Base-by-base conservation (phyloP, 2,797 vertebrate species). In the Silurus aristotelis region DNA sequence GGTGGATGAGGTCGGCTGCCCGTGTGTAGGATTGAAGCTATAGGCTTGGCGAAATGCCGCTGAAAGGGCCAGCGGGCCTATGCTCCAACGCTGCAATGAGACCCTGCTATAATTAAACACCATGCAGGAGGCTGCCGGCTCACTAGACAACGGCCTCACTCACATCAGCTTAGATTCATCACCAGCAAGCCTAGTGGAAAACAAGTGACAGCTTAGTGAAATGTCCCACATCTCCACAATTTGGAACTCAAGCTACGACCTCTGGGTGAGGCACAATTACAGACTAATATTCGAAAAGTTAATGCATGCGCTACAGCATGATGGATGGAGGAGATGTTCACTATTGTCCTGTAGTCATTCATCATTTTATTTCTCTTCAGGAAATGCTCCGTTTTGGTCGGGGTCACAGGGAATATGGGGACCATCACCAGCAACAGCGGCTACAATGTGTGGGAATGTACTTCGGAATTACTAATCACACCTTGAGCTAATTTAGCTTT, bases 1-100 rank as follows among this genome's bases (percentile, higher is more conserved):
- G 91, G 89, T 88, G 89, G 91, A 92, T 64, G 89, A 88, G 92
- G 93, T 94, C 91, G 94, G 94, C 92, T 91, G 93, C 90, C 88
- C 76, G 89, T 90, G 92, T 92, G 93, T 91, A 90, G 84, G 64
- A 87, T 82, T 68, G 77, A 76, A 46, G 86, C 80, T 83, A 56
- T 80, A 72, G 77, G 80, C 67, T 63, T 71, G 82, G 64, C 71
- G 68, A 61, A 80, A 31, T 84, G 48, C 60, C 64, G 48, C 70
- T 80, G 68, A 72, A 61, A 60, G 25, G 80, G 68, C 52, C 71
- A 87, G 78, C 61, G 81, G 84, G 78, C 66, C 71, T 58, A 38
- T 68, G 61, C 82, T 84, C 78, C 64, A 76, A 31, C 12, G 55
- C 78, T 70, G 83, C 82, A 84, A 84, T 80, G 48, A 58, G 12